Base-by-base conservation (phyloP, 2,888 invertebrate species). In the Drosophila atroscutellata region DNA sequence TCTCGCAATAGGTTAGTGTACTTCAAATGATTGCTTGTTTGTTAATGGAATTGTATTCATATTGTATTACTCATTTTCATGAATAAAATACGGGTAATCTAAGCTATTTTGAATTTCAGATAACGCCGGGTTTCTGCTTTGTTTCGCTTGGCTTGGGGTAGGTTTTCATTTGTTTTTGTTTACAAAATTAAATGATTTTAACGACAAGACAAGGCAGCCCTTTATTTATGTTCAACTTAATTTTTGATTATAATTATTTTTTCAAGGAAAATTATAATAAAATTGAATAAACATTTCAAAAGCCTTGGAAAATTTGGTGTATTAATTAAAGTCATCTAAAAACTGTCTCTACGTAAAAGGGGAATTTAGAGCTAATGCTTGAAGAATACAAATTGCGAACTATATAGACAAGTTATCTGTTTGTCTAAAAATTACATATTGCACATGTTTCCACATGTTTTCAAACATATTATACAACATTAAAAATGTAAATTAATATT, bases 81-180 rank as follows among this genome's bases (percentile, higher is more conserved):
- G 54, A 77, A 50, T 42, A 37, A 50, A 15, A 63, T 26, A 32
- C 47, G 37, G 0, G 9, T 28, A 56, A 42, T 34, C 18, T 15
- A 65, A 61, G 34, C 32, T 50, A 1, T 20, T 37, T 52, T 20
- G 9, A 51, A 42, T 62, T 55, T 52, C 13, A 39, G 20, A 30
- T 15, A 20, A 42, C 13, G 26, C 15, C 45, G 39, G 24, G 11
- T 37, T 39, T 57, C 42, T 59, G 28, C 49, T 49, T 51, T 26
- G 15, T 54, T 39, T 57, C 60, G 18, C 15, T 55, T 72, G 45
- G 57, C 56, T 54, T 65, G 50, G 50, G 37, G 20, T 18, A 20
- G 11, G 37, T 57, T 60, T 65, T 78, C 28, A 56, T 34, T 56
- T 39, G 4, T 2, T 54, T 73, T 66, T 76, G 68, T 59, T 70